Conservation (phyloP, 2,113 vertebrate species). For the Patagioenas fasciata region DNA sequence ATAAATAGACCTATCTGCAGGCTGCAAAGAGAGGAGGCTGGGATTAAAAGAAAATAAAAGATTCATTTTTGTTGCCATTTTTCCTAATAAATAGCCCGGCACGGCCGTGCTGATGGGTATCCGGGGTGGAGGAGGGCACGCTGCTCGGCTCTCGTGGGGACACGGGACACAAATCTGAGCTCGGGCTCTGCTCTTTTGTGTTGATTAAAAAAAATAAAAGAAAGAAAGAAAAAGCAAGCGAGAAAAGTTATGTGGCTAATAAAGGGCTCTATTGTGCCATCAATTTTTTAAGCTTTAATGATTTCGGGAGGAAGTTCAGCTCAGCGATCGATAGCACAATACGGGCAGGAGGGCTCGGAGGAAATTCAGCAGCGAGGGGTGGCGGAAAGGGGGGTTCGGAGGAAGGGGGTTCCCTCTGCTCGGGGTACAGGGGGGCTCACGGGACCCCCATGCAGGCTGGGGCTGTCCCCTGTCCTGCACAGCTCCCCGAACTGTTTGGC, state of each 20-base stretch:
- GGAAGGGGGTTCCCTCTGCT: not conserved
- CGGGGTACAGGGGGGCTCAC: accelerated
- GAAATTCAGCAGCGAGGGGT: not conserved
- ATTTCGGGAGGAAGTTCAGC: constrained; percentile 54
- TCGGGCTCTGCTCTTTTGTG: constrained; percentile 1
- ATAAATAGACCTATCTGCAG: not conserved
- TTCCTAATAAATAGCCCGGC: constrained; percentile 15
- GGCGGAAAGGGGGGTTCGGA: not conserved
- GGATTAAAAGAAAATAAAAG: not conserved
- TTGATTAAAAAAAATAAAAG: constrained; percentile 1
- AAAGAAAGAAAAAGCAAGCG: not conserved
- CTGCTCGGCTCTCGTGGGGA: not conserved
- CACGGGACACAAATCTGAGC: constrained; percentile 12
- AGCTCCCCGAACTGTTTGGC: accelerated
- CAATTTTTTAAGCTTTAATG: constrained; percentile 68
- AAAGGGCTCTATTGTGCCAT: constrained; percentile 60
- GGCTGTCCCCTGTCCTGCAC: not conserved
- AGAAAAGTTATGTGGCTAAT: constrained; percentile 67
- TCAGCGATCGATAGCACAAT: constrained; percentile 49
- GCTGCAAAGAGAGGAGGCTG: not conserved
- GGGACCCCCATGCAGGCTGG: accelerated
- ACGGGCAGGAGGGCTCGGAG: constrained; percentile 10
- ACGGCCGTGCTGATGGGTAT: not conserved
- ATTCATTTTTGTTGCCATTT: constrained; percentile 11
- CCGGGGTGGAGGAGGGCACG: not conserved